Base-by-base conservation (phyloP, 2,113 vertebrate genomes). In the Phoxinus phoxinus region DNA sequence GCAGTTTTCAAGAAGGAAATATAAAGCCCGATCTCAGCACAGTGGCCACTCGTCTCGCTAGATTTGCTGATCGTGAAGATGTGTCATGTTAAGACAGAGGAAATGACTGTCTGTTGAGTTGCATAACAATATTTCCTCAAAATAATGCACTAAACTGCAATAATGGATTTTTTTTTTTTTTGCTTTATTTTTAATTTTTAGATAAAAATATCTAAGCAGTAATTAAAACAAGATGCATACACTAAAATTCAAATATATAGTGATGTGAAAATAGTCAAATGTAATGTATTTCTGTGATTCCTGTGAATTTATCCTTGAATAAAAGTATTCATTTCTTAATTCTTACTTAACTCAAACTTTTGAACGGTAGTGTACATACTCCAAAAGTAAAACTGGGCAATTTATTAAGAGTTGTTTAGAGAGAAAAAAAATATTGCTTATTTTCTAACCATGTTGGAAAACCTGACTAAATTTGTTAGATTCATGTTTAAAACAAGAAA, bases 1-100 rank as follows among this genome's bases (percentile, higher is more conserved):
- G 67, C 10, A 2, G 35, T 71, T 41, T 71, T 37, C 8, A 23
- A 71, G 3, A 37, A 69, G 32, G 65, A 69, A 69, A 69, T 37
- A 37, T 23, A 69, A 69, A 69, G 17, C 19, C 19, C 53, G 0
- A 23, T 56, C 53, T 56, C 53, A 56, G 51, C 51, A 56, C 6
- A 56, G 51, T 21, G 51, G 0, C 19, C 6, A 56, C 51, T 19
- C 7, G 7, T 44, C 46, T 85, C 46, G 53, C 48, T 30, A 41
- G 25, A 9, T 74, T 25, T 41, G 73, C 25, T 76, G 73, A 75
- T 30, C 9, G 21, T n/a, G 4, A 37, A 76, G 83, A 83, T 71
- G 44, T 9, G 27, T 44, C 75, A 84, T 30, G 2, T 25, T 56
- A 71, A 12, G 19, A 23, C 32, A 15, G 25, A 23, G 41, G 19